These are phyloP conservation scores for Argyrosomus japonicus DNA, from an alignment of 2,113 vertebrate genomes.

Conservation along the genomic window DNA sequence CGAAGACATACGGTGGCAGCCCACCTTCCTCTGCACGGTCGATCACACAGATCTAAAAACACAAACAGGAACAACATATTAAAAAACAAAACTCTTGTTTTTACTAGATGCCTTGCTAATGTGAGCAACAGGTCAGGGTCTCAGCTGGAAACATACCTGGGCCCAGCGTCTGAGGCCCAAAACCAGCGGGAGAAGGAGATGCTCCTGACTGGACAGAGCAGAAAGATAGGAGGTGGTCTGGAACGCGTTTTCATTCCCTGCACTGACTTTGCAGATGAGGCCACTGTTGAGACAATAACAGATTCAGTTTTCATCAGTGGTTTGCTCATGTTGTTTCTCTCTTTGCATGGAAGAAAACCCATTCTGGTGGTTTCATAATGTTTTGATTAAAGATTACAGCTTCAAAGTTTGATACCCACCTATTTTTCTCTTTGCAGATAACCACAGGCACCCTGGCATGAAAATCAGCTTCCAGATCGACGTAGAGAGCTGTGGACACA, in stretches of 20 bases:
- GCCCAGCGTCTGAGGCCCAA: constrained; percentile 92
- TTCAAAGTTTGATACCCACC: constrained; percentile 76
- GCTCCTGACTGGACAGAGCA: constrained; percentile 84
- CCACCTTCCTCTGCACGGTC: constrained; percentile 93
- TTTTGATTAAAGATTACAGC: too few relatives aligned
- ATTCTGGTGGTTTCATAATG: background rate
- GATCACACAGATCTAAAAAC: constrained; percentile 88
- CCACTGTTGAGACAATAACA: constrained; percentile 82
- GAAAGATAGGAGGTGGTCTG: constrained; percentile 90
- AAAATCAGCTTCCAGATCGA: constrained; percentile 93
- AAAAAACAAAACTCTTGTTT: background rate
- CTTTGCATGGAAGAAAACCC: background rate
- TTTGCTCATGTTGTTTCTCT: background rate
- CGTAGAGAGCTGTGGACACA: constrained; percentile 86
- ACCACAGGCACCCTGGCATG: constrained; percentile 94
- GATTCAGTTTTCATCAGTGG: background rate
- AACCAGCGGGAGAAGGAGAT: constrained; percentile 86
- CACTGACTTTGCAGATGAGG: constrained; percentile 94
- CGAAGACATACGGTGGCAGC: constrained; percentile 89
- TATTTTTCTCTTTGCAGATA: constrained; percentile 93
- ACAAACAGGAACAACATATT: background rate
- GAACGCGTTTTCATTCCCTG: constrained; percentile 93
- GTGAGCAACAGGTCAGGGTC: background rate
- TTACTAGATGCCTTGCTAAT: background rate
- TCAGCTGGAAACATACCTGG: constrained; percentile 80